Base-by-base conservation (phyloP, 1,140 invertebrate genomes). In the Dinothrombium tinctorium region DNA sequence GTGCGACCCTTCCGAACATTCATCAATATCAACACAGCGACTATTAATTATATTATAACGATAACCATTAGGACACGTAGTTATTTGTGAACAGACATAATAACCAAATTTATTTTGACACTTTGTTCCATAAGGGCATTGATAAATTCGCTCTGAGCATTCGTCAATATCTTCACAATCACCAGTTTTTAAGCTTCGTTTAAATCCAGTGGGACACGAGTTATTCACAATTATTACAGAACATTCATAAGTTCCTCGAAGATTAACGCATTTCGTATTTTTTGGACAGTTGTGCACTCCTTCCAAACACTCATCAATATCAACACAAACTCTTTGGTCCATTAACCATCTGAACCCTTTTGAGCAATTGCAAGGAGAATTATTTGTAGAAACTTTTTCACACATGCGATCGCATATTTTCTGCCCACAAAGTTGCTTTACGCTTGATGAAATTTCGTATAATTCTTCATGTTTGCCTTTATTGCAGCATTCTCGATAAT, bases 41-140 rank as follows among this genome's bases (percentile, higher is more conserved):
- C 17, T 15, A 11, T 8, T 38, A n/a, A n/a, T 5, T 7, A 14
- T 2, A 15, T 38, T 21, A 14, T 26, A 38, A 15, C 24, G 3
- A 12, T 25, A 12, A 4, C 37, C 37, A 38, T 15, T 25, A 7
- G n/a, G 9, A n/a, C 37, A 38, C n/a, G 77, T 74, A 17, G 76
- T 67, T 23, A 74, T 74, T 29, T 80, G 55, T 12, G 81, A 71
- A 45, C 50, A 53, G 69, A 72, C 8, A 50, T 41, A 15, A 63
- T 50, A 81, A 2, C 83, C 83, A 20, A 83, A 64, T 0, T 78
- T 84, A 52, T 90, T 90, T 54, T 87, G 80, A 55, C 83, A 90
- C 22, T 80, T 58, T 55, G 87, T 79, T 5, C 66, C 69, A 3
- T 67, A 53, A 0, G 69, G 33, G 46, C 72, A 75, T 17, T 55